Base-by-base conservation (phyloP, 2,113 vertebrate species). In the Stomatorhinus ivindoensis region DNA sequence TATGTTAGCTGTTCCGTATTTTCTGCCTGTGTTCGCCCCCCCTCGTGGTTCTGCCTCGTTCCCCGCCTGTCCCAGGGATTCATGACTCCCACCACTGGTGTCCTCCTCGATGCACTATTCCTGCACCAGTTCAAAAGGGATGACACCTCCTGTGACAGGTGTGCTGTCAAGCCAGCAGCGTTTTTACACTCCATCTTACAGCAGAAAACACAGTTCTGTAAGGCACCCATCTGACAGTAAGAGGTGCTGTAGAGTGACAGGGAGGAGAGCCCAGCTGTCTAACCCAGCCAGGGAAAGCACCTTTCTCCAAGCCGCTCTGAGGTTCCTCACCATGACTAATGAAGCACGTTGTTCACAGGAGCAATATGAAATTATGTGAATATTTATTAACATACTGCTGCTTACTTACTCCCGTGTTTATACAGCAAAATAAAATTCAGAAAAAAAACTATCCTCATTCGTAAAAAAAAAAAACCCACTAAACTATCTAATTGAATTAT, bases 401-500 rank as follows among this genome's bases (percentile, higher is more conserved):
- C 35, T 89, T 42, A 44, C 24, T 21, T 17, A 42, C n/a, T 27
- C 11, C 31, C 8, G 42, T 51, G 86, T 69, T 83, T 82, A 48
- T 24, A 69, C 24, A 76, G 46, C 50, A 0, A 91, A 87, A 90
- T 19, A 73, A 86, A 86, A 48, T 15, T n/a, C 35, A 46, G 27
- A 86, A 65, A 44, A 58, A 55, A 86, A 31, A 84, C 35, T n/a
- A 83, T 44, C 31, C n/a, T 2, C 69, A 89, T 53, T 88, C 21
- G 88, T 88, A 46, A 65, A 76, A 90, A 65, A 76, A 90, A 69
- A 17, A 46, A 91, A 0, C 9, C 1, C 39, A 69, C 39, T 53
- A 69, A 91, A 55, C 73, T 88, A 88, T 87, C n/a, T 24, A 48
- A 89, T 51, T 89, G 76, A 73, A 65, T 86, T 48, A 69, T 69